These are phyloP conservation scores for Calephelis nemesis DNA, from an alignment of 1,140 invertebrate genomes.

Conservation along the genomic window DNA sequence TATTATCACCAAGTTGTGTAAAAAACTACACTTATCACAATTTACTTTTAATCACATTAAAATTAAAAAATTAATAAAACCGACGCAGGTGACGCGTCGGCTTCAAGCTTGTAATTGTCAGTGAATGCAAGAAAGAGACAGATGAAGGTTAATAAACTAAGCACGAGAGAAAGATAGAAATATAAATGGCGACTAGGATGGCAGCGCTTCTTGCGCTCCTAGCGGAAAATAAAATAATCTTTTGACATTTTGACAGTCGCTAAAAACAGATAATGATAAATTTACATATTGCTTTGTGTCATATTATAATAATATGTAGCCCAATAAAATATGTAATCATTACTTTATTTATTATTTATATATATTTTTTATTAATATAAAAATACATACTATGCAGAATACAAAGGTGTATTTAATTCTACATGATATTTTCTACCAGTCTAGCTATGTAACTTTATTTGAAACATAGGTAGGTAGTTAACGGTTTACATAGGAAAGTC, in stretches of 20 bases:
- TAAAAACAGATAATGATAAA: conserved; percentile 4
- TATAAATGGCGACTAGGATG: conserved; percentile 2
- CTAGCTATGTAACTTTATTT: too few species aligned
- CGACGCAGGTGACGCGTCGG: conserved; percentile 75
- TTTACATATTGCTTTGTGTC: not conserved
- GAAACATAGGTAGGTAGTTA: too few species aligned
- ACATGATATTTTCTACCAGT: too few species aligned
- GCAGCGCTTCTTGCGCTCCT: conserved; percentile 23
- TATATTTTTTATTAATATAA: too few species aligned
- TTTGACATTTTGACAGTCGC: conserved; percentile 19
- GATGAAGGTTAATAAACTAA: not conserved
- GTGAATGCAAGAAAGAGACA: conserved; percentile 34
- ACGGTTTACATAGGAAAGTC: too few species aligned
- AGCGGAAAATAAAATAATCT: not conserved
- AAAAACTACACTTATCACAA: conserved; percentile 79
- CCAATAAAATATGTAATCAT: too few species aligned
- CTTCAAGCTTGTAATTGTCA: conserved; percentile 69
- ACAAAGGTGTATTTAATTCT: too few species aligned
- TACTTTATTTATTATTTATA: too few species aligned
- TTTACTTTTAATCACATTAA: conserved; percentile 70
- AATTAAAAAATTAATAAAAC: conserved; percentile 73
- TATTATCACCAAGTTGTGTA: conserved; percentile 75
- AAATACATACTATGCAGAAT: too few species aligned
- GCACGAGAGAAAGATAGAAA: conserved; percentile 13
- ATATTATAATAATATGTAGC: not conserved